Percentiles rank a stretch among this genome's conserved stretches.
Evolutionary conservation across 2,113 vertebrate species (phyloP).

Genomic region (Lamprologus ornatipinnis): DNA sequence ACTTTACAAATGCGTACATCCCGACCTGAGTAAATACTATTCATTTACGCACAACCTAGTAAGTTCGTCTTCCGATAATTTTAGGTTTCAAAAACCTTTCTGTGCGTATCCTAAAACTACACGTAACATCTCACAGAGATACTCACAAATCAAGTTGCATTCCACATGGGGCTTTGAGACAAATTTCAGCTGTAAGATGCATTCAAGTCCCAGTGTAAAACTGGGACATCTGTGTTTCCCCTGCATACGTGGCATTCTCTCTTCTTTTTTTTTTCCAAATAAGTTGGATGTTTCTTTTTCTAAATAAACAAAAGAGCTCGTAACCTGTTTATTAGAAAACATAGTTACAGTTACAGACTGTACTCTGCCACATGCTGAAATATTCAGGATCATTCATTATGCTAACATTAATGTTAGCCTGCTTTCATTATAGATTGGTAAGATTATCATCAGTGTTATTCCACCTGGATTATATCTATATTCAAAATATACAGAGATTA

Average conservation of each 20-base stretch:
- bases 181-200: background rate
- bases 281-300: background rate
- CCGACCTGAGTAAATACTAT: background rate
- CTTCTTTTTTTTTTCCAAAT: accelerated
- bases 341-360: background rate
- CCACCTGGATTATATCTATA: background rate
- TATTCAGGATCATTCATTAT: background rate
- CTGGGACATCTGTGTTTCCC: background rate
- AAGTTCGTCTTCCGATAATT: accelerated
- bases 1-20: background rate
- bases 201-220: background rate
- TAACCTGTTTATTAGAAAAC: background rate
- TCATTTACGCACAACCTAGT: background rate
- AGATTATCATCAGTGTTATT: background rate
- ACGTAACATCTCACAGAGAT: background rate
- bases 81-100: background rate
- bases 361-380: background rate
- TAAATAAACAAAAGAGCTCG: background rate
- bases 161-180: background rate
- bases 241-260: background rate
- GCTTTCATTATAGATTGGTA: background rate
- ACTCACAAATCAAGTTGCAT: background rate
- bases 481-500: background rate
- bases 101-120: background rate
- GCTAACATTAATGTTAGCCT: background rate